Conservation (phyloP, 1,140 invertebrate genomes). For the Cotesia vestalis region DNA sequence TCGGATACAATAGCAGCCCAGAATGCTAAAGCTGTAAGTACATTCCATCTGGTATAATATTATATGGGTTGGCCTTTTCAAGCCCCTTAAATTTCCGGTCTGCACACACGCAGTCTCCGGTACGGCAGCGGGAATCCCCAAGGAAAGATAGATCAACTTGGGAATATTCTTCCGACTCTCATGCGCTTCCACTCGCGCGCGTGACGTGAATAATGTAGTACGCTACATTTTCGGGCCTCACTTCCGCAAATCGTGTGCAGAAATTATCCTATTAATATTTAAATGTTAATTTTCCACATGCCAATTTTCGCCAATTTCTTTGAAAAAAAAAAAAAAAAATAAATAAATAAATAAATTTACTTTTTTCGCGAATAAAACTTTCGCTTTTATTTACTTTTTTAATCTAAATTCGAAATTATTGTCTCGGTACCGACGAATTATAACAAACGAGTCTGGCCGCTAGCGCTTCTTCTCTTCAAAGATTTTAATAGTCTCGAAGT, state of each 20-base stretch:
- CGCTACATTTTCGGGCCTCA: slow-evolving; percentile 29
- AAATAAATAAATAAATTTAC: too few species aligned
- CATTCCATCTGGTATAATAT: slow-evolving; percentile 32
- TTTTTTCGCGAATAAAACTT: background rate
- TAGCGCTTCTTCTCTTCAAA: slow-evolving; percentile 17
- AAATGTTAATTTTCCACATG: slow-evolving; percentile 11
- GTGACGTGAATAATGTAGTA: slow-evolving; percentile 38
- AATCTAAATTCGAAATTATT: slow-evolving; percentile 24
- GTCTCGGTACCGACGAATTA: slow-evolving; percentile 22
- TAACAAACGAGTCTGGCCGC: background rate
- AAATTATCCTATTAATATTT: slow-evolving; percentile 30
- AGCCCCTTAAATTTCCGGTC: slow-evolving; percentile 43
- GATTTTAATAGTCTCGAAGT: slow-evolving; percentile 31
- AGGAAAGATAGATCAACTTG: slow-evolving; percentile 34
- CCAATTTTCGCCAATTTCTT: background rate
- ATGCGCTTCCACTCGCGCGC: slow-evolving; percentile 13
- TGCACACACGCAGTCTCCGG: slow-evolving; percentile 23
- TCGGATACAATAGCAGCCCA: slow-evolving; percentile 95
- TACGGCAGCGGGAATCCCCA: slow-evolving; percentile 22
- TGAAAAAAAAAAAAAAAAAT: too few species aligned
- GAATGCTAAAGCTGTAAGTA: slow-evolving; percentile 90
- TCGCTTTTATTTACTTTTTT: background rate
- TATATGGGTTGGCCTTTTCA: slow-evolving; percentile 22
- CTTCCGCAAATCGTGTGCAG: slow-evolving; percentile 12
- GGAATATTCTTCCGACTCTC: slow-evolving; percentile 38